Evolutionary conservation across 2,888 invertebrate species (phyloP).

Genomic region (Pristionchus mayeri): DNA sequence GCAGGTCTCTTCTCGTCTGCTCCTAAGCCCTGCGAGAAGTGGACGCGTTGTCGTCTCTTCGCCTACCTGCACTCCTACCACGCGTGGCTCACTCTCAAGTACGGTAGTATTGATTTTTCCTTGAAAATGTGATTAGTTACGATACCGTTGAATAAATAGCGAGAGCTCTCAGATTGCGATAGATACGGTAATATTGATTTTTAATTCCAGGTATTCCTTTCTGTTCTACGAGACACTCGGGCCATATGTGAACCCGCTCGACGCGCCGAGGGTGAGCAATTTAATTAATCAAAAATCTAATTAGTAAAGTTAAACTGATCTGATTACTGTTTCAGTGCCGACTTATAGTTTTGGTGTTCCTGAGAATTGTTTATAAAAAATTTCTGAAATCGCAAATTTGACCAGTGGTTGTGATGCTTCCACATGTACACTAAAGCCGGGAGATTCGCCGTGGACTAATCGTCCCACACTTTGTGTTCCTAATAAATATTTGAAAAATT

Average conservation of each 20-base stretch:
- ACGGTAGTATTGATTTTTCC: not conserved
- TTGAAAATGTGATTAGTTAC: not conserved
- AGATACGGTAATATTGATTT: not conserved
- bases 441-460: too few species aligned
- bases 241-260: not conserved
- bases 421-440: too few species aligned
- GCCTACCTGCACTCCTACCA: conserved; percentile 38
- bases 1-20: conserved; percentile 9
- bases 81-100: conserved; percentile 37
- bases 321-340: not conserved
- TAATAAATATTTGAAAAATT: too few species aligned
- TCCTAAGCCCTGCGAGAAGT: not conserved
- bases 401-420: too few species aligned
- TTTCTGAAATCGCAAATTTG: too few species aligned
- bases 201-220: conserved; percentile 20
- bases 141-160: not conserved
- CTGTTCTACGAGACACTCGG: conserved; percentile 29
- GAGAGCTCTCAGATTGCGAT: too few species aligned
- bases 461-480: too few species aligned
- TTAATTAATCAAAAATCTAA: too few species aligned
- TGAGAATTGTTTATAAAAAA: too few species aligned
- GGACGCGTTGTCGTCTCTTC: conserved; percentile 19
- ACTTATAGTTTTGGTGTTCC: too few species aligned
- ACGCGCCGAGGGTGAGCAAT: not conserved
- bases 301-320: not conserved